Percentiles rank a stretch among this genome's conserved stretches.
Conservation (phyloP, 2,113 vertebrate species). For the Amphiprion ocellaris region DNA sequence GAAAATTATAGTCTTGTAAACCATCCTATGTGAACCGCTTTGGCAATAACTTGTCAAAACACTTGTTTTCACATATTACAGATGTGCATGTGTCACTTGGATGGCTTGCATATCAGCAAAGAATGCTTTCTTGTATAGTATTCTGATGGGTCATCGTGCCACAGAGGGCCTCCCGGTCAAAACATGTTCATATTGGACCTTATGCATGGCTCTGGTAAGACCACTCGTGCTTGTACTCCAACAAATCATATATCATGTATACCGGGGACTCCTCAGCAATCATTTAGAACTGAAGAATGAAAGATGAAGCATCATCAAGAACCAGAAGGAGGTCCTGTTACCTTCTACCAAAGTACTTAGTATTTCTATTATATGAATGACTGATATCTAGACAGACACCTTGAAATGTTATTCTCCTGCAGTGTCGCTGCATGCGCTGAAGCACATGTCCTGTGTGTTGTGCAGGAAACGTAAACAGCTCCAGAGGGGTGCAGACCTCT, state of each 20-base stretch:
- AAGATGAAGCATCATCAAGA: too few relatives aligned
- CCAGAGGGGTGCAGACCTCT: constrained; percentile 26
- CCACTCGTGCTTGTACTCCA: not conserved
- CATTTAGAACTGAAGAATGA: too few relatives aligned
- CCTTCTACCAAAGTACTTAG: too few relatives aligned
- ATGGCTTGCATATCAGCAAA: not conserved
- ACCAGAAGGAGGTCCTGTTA: too few relatives aligned
- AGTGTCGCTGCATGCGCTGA: not conserved
- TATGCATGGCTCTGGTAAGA: not conserved
- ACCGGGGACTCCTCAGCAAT: not conserved
- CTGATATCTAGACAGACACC: too few relatives aligned
- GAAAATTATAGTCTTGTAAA: not conserved
- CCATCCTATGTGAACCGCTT: not conserved
- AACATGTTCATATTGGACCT: not conserved
- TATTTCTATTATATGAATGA: too few relatives aligned
- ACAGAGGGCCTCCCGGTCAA: not conserved
- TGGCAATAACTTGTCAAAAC: not conserved
- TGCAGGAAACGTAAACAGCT: constrained; percentile 14
- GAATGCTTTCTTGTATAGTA: constrained; percentile 9
- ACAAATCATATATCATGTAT: not conserved
- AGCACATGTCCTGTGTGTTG: constrained; percentile 3
- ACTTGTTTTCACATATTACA: not conserved
- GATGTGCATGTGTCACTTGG: not conserved
- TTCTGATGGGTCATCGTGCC: constrained; percentile 1
- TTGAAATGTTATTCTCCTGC: not conserved